Conservation (phyloP, 2,888 invertebrate species). For the Neria commutata region DNA sequence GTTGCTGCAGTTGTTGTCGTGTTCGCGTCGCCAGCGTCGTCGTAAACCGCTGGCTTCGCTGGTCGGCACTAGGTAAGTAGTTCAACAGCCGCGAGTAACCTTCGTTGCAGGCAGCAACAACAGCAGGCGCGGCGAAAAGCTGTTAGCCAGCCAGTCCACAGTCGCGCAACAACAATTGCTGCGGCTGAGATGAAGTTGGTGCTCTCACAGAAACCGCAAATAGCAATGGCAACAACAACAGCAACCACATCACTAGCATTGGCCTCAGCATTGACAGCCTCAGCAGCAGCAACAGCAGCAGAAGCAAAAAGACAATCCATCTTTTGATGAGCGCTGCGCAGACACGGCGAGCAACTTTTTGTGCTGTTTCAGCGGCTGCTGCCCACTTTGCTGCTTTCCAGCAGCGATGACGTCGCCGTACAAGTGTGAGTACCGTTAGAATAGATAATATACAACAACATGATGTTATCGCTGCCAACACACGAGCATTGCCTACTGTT, state of each 20-base stretch:
- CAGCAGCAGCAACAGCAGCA: conserved; percentile 13
- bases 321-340: background rate
- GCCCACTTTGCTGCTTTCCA: too few species aligned
- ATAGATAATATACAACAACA: background rate
- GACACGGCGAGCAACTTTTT: background rate
- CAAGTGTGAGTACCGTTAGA: conserved; percentile 22
- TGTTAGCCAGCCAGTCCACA: too few species aligned
- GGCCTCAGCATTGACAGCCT: conserved; percentile 8
- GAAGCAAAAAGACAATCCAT: conserved; percentile 7
- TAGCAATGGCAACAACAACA: conserved; percentile 5
- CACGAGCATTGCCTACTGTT: background rate
- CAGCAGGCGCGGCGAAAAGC: conserved; percentile 17
- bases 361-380: background rate
- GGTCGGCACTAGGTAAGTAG: conserved; percentile 60
- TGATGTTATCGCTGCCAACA: background rate
- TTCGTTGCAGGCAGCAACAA: conserved; percentile 33
- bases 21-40: conserved; percentile 23
- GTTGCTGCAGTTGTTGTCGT: conserved; percentile 12
- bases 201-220: conserved; percentile 16
- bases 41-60: too few species aligned
- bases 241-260: conserved; percentile 9
- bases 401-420: background rate
- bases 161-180: conserved; percentile 12
- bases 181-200: conserved; percentile 15
- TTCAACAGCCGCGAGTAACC: conserved; percentile 58